Evolutionary conservation across 1,140 invertebrate genomes (phyloP).

Genomic region (Mycetomoellerius zeteki): DNA sequence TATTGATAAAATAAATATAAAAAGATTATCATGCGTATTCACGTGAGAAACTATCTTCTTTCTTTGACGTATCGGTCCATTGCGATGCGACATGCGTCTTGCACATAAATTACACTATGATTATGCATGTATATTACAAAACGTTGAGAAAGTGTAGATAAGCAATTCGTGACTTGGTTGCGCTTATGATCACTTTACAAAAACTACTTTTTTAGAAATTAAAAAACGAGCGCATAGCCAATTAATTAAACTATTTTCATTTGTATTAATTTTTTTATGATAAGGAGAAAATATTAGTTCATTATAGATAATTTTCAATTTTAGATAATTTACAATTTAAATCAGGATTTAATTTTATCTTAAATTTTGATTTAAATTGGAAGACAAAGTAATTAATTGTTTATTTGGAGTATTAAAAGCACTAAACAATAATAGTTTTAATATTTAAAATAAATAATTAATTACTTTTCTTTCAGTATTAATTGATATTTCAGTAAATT

Average conservation of each 20-base stretch:
- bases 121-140: slow-evolving; percentile 43
- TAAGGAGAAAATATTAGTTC: background rate
- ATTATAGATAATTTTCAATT: background rate
- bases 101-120: background rate
- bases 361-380: no score
- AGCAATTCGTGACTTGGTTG: slow-evolving; percentile 16
- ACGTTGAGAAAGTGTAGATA: slow-evolving; percentile 13
- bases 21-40: slow-evolving; percentile 25
- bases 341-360: background rate
- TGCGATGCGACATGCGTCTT: background rate
- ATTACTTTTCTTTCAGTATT: background rate
- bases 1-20: slow-evolving; percentile 47
- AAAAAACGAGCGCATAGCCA: background rate
- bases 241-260: background rate
- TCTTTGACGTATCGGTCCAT: background rate
- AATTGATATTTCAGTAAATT: no score
- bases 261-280: background rate
- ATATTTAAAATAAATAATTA: no score
- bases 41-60: background rate
- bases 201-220: background rate
- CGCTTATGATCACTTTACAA: slow-evolving; percentile 1
- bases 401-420: no score
- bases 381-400: no score
- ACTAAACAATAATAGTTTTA: background rate
- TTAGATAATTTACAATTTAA: background rate